Conservation (phyloP, 2,888 invertebrate species). For the Epinotia bilunana region DNA sequence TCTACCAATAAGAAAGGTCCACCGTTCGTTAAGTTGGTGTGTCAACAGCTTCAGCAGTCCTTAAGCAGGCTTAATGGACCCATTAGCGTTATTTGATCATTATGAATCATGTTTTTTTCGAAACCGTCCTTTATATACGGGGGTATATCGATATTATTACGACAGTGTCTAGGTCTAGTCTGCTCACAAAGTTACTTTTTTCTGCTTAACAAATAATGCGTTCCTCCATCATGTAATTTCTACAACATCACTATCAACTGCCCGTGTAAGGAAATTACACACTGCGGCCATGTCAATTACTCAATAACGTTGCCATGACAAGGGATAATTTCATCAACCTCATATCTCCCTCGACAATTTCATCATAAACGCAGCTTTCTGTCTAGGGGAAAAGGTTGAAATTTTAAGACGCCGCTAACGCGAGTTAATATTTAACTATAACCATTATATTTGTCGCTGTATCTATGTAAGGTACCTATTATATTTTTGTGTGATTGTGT, state of each 20-base stretch:
- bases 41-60: no score
- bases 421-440: background rate
- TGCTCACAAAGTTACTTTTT: no score
- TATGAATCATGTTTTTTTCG: no score
- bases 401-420: background rate
- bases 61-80: no score
- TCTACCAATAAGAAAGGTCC: no score
- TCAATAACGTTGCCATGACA: constrained; percentile 23
- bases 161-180: no score
- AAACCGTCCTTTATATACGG: no score
- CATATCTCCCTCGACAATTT: background rate
- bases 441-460: constrained; percentile 1
- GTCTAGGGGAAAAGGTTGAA: background rate
- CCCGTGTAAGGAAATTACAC: constrained; percentile 33
- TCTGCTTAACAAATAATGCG: background rate
- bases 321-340: background rate
- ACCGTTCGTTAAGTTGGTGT: no score
- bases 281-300: constrained; percentile 33
- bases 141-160: no score
- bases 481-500: constrained; percentile 3
- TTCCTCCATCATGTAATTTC: constrained; percentile 1
- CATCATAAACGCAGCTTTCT: background rate
- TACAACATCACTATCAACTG: constrained; percentile 18
- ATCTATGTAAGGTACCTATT: constrained; percentile 4
- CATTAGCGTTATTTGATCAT: no score